Percentiles rank a stretch among this genome's conserved stretches.
phyloP scores from a whole-genome alignment of 2,888 invertebrate species.

The Drosophila anceps region DNA sequence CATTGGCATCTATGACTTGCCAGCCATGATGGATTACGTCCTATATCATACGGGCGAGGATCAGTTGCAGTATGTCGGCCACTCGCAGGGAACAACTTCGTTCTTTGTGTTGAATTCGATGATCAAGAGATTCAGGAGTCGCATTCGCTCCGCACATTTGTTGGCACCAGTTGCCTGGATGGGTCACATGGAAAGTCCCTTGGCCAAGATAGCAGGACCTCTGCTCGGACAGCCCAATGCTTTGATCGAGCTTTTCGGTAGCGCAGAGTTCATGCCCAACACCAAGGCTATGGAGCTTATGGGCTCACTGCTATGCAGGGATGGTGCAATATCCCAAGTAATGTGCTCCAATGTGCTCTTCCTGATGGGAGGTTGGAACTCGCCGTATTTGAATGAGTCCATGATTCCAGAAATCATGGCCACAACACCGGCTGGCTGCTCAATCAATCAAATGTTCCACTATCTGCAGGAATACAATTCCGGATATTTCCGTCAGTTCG shows the following conservation, averaged over 20 bases:
- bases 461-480: conserved; percentile 79
- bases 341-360: conserved; percentile 70
- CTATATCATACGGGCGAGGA: conserved; percentile 59
- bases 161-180: conserved; percentile 79
- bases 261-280: conserved; percentile 75
- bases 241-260: conserved; percentile 73
- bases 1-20: conserved; percentile 76
- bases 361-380: conserved; percentile 69
- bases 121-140: conserved; percentile 65
- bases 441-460: conserved; percentile 75
- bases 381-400: conserved; percentile 69
- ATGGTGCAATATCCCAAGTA: conserved; percentile 54
- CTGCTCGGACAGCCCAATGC: conserved; percentile 76
- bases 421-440: conserved; percentile 79
- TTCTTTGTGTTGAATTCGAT: conserved; percentile 70
- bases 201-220: conserved; percentile 88
- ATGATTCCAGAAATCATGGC: conserved; percentile 76
- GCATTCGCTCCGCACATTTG: conserved; percentile 73
- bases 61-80: conserved; percentile 66
- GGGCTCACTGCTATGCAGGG: conserved; percentile 58
- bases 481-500: conserved; percentile 69
- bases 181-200: conserved; percentile 83
- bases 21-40: conserved; percentile 78
- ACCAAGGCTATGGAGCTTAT: conserved; percentile 68
- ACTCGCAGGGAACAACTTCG: conserved; percentile 79